phyloP scores from a whole-genome alignment of 2,888 invertebrate genomes.

The Sisyra nigra region DNA sequence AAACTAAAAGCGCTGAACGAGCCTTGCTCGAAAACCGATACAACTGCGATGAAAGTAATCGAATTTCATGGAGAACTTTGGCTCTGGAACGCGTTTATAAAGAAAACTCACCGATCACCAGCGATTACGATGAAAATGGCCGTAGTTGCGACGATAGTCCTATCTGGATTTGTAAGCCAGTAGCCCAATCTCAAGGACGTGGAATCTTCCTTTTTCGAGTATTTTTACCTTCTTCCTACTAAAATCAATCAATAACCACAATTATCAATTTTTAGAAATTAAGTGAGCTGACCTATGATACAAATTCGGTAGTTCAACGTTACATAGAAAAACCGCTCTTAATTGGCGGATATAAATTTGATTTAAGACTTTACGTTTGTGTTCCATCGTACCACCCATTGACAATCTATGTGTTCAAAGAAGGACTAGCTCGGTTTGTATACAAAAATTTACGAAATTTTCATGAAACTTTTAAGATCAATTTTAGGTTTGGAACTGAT shows the following conservation, averaged over 20 bases:
- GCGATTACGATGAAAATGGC: not conserved
- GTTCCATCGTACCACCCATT: conserved; percentile 77
- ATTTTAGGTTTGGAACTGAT: conserved; percentile 51
- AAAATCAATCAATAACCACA: not conserved
- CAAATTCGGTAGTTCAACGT: conserved; percentile 63
- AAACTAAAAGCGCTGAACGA: conserved; percentile 3
- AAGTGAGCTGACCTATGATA: conserved; percentile 61
- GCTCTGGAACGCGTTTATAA: not conserved
- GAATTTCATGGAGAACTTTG: conserved; percentile 2
- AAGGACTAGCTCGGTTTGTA: conserved; percentile 55
- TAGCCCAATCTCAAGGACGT: conserved; percentile 68
- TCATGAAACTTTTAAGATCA: no score
- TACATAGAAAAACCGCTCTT: conserved; percentile 63
- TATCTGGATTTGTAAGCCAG: conserved; percentile 83
- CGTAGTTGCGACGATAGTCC: conserved; percentile 21
- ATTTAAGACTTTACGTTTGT: conserved; percentile 77
- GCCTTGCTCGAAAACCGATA: not conserved
- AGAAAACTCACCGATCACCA: not conserved
- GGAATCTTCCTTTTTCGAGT: conserved; percentile 73
- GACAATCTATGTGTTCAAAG: conserved; percentile 74
- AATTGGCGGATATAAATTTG: conserved; percentile 85
- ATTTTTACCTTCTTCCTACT: conserved; percentile 14
- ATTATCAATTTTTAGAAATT: conserved; percentile 40
- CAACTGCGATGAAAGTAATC: not conserved
- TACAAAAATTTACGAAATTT: conserved; percentile 1